phyloP scores from a whole-genome alignment of 2,113 vertebrate genomes.

The Pangasianodon gigas region DNA sequence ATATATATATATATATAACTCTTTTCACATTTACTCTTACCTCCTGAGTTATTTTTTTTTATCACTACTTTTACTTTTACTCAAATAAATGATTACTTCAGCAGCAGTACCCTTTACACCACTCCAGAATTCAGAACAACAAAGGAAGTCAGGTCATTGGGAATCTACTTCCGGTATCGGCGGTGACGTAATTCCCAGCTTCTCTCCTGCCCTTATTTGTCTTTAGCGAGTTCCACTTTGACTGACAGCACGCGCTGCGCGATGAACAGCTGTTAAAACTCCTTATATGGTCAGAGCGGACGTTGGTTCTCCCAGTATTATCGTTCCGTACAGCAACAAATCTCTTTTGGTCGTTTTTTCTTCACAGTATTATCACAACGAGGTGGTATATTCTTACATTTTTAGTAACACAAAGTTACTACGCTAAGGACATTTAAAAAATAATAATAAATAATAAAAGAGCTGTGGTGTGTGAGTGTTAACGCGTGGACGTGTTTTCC shows the following conservation, averaged over 20 bases:
- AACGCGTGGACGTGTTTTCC: slow-evolving; percentile 32
- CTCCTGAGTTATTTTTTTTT: no score
- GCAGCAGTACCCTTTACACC: neutral
- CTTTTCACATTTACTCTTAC: no score
- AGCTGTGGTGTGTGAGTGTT: neutral
- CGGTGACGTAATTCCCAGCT: neutral
- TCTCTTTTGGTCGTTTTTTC: neutral
- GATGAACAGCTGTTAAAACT: slow-evolving; percentile 15
- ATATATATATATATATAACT: no score
- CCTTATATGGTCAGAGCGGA: slow-evolving; percentile 72
- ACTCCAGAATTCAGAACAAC: no score
- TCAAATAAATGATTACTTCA: no score
- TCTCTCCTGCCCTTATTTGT: neutral
- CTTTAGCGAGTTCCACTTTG: neutral
- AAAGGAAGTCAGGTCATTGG: neutral
- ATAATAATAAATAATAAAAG: neutral
- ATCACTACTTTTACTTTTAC: no score
- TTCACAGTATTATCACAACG: neutral
- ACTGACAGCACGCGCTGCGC: slow-evolving; percentile 27
- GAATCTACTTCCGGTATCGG: neutral
- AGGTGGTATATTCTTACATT: neutral
- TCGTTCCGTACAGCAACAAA: slow-evolving; percentile 45
- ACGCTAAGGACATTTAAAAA: neutral
- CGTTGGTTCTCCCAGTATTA: slow-evolving; percentile 66
- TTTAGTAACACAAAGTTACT: neutral